Evolutionary conservation across 2,113 vertebrate species (phyloP), one percentile per base, ranked within the genome.

Genomic region (Syngnathus floridae): DNA sequence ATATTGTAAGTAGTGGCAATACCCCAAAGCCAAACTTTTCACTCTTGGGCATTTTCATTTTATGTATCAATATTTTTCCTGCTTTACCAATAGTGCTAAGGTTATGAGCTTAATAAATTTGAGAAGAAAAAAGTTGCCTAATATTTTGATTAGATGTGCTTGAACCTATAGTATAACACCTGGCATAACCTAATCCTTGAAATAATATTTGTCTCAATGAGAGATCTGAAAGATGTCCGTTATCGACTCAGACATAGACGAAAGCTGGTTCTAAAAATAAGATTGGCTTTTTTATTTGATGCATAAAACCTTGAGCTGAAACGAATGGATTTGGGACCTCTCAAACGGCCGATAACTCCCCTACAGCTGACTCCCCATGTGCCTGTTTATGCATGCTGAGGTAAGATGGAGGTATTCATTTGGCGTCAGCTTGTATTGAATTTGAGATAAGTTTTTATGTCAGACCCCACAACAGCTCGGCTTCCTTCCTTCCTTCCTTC

Each of bases 361-460:
- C 80, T 75, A 76, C 76, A 78, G 76, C 74, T 59, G 65, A 78
- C 83, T 86, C 83, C 76, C 82, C 74, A 54, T 68, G 79, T 75
- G 91, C 86, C 90, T 91, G 91, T 93, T 93, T 93, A 93, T 93
- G 93, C 93, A 93, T 92, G 93, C 92, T 94, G 93, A 94, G 94
- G 90, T 94, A 94, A 94, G 92, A 91, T 93, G 89, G 86, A 91
- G 88, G 91, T 92, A 94, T 93, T 93, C 93, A 93, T 93, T 92
- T 93, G 92, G 92, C 93, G 93, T 94, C 93, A 93, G 92, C 91
- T 84, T 89, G 90, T 92, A 92, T 92, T 94, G 93, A 92, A 94
- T 95, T 92, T 90, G 90, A 94, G 92, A 94, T 94, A 86, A 91
- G 91, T 93, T 92, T 94, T 94, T 95, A 93, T 94, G 94, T 94